Evolutionary conservation across 2,797 vertebrate genomes (phyloP), one percentile per base, ranked within the genome.

Genomic region (Sebastiscus tertius): DNA sequence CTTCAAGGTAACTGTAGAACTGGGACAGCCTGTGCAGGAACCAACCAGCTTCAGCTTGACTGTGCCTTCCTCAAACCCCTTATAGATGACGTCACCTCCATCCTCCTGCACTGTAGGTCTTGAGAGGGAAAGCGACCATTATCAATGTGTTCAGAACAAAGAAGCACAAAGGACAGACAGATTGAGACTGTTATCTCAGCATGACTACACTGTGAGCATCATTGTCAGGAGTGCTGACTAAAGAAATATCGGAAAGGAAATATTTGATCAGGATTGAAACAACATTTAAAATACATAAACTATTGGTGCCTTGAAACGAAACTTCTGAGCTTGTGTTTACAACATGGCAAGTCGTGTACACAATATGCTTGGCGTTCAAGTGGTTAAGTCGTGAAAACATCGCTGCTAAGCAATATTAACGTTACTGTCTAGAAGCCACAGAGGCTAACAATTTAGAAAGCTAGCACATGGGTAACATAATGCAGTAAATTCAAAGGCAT

Each of bases 61-160:
- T 0, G 92, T 94, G 18, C 96, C 96, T 0, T 95, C 89, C 55
- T 95, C 94, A 87, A 97, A 97, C 27, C 96, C 95, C 75, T 96
- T 96, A 73, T 91, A 97, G 87, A 96, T 95, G 52, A 97, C 89
- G 63, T 97, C 96, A 0, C 96, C 96, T 34, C 96, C 96, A 68
- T 97, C 96, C 75, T 97, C 96, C 85, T 96, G 96, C 68, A 97
- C 96, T 7, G 96, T 97, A 4, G 96, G 96, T 85, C 96, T 97
- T 81, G 55, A 56, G 70, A 74, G 36, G n/a, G 18, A 84, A 34
- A 56, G 5, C 12, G 1, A 58, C 8, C 6, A 52, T 20, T 42
- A 55, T 78, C n/a, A 77, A 4, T 66, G 78, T 29, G 52, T 49
- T 74, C 42, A 78, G 68, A 82, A 88, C 58, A 78, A 66, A 72